Percentiles rank a stretch among this genome's conserved stretches.
phyloP scores from a whole-genome alignment of 1,140 invertebrate genomes.

The Brachionus sp. region DNA sequence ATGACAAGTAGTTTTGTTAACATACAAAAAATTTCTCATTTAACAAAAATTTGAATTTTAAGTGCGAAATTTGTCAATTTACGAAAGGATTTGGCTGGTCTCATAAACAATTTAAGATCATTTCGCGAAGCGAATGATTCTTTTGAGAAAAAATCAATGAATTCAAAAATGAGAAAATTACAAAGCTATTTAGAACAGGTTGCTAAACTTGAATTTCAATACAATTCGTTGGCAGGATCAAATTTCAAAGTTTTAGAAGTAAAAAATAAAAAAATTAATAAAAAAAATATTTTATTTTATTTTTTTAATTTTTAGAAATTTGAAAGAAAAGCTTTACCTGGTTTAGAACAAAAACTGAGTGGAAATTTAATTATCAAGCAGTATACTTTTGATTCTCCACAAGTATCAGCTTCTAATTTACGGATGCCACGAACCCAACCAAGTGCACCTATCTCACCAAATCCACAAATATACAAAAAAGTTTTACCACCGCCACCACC shows the following conservation, averaged over 20 bases:
- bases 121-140: constrained; percentile 40
- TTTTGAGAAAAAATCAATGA: constrained; percentile 41
- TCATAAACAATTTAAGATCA: background rate
- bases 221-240: background rate
- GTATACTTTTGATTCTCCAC: background rate
- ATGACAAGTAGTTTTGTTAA: constrained; percentile 5
- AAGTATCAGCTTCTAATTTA: background rate
- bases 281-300: background rate
- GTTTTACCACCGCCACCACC: background rate
- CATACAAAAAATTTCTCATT: background rate
- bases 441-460: background rate
- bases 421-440: background rate
- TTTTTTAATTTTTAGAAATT: constrained; percentile 2
- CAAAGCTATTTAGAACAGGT: background rate
- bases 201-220: background rate
- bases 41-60: background rate
- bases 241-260: constrained; percentile 44
- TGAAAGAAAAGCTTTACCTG: background rate
- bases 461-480: background rate
- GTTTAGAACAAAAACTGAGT: background rate
- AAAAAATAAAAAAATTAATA: background rate
- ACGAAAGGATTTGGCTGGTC: background rate
- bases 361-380: constrained; percentile 1
- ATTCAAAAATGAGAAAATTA: constrained; percentile 6
- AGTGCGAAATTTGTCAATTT: constrained; percentile 31